These are phyloP conservation scores for Campoplex nolae DNA, from an alignment of 2,888 invertebrate species.

Conservation along the genomic window DNA sequence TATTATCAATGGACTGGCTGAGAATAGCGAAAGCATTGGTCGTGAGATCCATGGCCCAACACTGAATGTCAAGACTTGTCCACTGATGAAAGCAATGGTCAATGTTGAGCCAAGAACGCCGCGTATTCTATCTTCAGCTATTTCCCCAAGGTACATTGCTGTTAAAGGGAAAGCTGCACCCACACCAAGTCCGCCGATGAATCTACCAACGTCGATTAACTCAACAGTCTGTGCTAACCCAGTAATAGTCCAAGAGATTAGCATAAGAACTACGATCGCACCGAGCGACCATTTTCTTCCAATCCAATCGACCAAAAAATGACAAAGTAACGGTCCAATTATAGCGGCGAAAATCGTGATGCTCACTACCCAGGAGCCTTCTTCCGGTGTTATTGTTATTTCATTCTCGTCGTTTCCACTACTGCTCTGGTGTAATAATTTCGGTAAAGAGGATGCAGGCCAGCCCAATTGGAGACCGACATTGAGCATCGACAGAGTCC, in stretches of 20 bases:
- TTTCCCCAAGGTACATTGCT: constrained; percentile 71
- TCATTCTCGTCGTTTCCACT: background rate
- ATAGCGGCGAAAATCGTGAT: constrained; percentile 60
- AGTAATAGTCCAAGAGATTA: constrained; percentile 64
- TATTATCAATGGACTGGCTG: constrained; percentile 18
- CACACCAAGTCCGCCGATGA: constrained; percentile 64
- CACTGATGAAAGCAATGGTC: background rate
- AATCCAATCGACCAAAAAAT: constrained; percentile 62
- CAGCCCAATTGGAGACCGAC: constrained; percentile 47
- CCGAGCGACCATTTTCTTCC: constrained; percentile 72
- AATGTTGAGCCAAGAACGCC: constrained; percentile 57
- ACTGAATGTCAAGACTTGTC: constrained; percentile 1
- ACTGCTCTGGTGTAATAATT: constrained; percentile 9
- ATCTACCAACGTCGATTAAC: constrained; percentile 64
- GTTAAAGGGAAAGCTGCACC: constrained; percentile 58
- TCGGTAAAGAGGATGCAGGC: constrained; percentile 42
- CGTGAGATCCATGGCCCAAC: constrained; percentile 31
- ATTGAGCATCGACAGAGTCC: constrained; percentile 33
- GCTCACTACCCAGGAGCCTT: constrained; percentile 65
- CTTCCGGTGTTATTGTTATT: constrained; percentile 47
- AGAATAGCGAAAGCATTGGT: background rate
- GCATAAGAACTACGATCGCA: constrained; percentile 36
- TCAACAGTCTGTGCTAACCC: constrained; percentile 56
- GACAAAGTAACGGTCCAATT: constrained; percentile 67
- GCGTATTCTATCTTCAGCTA: constrained; percentile 69